A percentile compares a stretch with the other conserved stretches of the same genome.
Conservation (phyloP, 2,113 vertebrate species). For the Tragelaphus strepsiceros region DNA sequence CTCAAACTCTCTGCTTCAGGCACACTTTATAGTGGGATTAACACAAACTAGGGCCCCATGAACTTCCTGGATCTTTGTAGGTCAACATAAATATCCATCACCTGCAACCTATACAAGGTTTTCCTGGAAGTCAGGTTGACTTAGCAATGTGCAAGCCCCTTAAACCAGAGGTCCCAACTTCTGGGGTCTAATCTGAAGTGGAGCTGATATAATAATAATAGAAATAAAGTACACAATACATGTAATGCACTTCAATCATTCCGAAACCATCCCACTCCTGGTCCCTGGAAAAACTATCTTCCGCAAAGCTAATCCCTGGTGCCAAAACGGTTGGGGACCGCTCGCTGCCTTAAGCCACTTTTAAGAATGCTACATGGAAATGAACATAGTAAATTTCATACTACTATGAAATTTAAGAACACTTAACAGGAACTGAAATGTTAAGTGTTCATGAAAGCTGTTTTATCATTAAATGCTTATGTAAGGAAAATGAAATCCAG, state of each 20-base stretch:
- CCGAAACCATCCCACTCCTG: background rate
- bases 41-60: background rate
- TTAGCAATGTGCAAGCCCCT: background rate
- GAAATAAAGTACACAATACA: background rate
- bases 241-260: background rate
- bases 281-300: background rate
- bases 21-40: background rate
- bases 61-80: background rate
- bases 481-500: background rate
- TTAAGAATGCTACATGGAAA: background rate
- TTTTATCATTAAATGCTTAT: background rate
- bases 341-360: background rate
- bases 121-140: background rate
- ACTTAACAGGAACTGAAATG: background rate
- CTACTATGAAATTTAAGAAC: background rate
- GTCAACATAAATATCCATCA: background rate
- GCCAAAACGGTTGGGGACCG: accelerated
- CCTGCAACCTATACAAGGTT: background rate
- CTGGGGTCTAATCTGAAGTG: background rate
- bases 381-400: background rate
- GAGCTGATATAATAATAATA: background rate
- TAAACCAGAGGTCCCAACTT: background rate
- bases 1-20: background rate
- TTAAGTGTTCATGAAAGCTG: background rate
- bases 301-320: background rate